phyloP scores from a whole-genome alignment of 2,888 invertebrate genomes.

The Dryomyza anilis region DNA sequence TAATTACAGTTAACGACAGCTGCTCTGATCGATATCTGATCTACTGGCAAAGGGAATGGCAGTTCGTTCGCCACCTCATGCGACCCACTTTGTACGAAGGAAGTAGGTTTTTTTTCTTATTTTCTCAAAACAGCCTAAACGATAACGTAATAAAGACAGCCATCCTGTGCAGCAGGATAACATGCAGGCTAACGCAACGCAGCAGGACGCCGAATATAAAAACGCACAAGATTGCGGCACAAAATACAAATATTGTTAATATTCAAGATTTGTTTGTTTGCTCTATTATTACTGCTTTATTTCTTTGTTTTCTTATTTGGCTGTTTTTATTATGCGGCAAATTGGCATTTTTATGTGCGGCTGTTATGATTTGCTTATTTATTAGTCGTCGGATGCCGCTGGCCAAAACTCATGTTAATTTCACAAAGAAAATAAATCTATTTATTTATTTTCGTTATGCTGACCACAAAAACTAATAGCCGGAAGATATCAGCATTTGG shows the following conservation, averaged over 20 bases:
- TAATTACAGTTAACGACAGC: too few species aligned
- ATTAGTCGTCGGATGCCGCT: too few species aligned
- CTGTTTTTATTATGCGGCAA: not conserved
- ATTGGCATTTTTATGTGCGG: constrained; percentile 2
- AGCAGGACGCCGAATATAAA: not conserved
- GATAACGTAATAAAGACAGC: not conserved
- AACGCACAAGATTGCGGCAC: not conserved
- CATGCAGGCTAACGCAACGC: not conserved
- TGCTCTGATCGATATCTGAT: constrained; percentile 14
- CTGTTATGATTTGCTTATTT: constrained; percentile 14
- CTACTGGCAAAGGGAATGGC: not conserved
- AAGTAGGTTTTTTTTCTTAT: too few species aligned
- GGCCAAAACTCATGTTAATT: too few species aligned
- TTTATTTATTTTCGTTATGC: too few species aligned
- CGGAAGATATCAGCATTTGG: too few species aligned
- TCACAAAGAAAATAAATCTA: too few species aligned
- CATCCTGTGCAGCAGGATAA: too few species aligned
- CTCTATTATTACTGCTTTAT: not conserved
- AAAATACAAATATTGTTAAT: not conserved
- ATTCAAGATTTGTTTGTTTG: not conserved
- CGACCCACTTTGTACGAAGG: too few species aligned
- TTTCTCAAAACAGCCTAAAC: not conserved
- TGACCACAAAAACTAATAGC: too few species aligned
- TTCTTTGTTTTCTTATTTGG: not conserved
- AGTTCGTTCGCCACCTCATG: not conserved